Base-by-base conservation (phyloP, 2,888 invertebrate genomes). In the Eristalis arbustorum region DNA sequence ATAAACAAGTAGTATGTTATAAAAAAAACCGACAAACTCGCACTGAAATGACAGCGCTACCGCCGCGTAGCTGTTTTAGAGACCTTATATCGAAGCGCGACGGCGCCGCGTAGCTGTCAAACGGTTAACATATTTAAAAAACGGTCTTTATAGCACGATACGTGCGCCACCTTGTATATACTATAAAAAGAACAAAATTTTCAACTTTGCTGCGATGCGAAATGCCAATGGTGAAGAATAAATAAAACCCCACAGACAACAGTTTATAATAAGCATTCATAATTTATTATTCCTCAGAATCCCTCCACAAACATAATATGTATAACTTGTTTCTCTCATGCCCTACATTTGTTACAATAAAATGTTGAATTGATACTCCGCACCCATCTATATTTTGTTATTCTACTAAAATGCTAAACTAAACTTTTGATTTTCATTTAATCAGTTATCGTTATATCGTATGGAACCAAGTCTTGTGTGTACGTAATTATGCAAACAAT, bases 381-480 rank as follows among this genome's bases (percentile, higher is more conserved):
- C 72, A 73, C 22, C 31, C 59, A 37, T 76, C 76, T 76, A 76
- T 56, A 76, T 73, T 79, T 73, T 67, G 37, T 78, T 78, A 72
- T 66, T 72, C 78, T 79, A 73, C 80, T 67, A 61, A 34, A 80
- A 63, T 68, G 62, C 37, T 68, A 80, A 28, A 59, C 59, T 59
- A 59, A 49, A 49, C 18, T 57, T 49, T 72, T 28, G 10, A 28
- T 69, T 71, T 23, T 57, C 22, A 22, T 78, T 62, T 73, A 59
- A 25, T 18, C 37, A 37, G 28, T 73, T 40, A 49, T 34, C 25
- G 61, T 25, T 74, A 14, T 40, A 28, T 68, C 42, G 3, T 72
- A 68, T 76, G 82, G 72, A 82, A 76, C 82, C 66, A 80, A 76
- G 76, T 76, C 76, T 76, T 82, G 59, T 82, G 72, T 67, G 61